Base-by-base conservation (phyloP, 1,140 invertebrate species). In the Heliconius hewitsoni region DNA sequence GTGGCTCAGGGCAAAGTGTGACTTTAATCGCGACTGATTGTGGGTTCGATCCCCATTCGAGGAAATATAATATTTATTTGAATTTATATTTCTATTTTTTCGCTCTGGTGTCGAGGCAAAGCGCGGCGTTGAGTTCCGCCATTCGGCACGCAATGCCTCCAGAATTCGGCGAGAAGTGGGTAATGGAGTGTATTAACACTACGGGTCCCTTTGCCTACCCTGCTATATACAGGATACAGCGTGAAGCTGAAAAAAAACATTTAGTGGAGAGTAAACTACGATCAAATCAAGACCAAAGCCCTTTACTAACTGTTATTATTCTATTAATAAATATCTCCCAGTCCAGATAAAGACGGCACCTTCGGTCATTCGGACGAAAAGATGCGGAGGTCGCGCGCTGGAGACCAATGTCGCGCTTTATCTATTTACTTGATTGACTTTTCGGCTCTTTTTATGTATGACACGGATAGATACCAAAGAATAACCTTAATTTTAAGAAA, bases 351-450 rank as follows among this genome's bases (percentile, higher is more conserved):
- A 27, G 71, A 34, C 52, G 71, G 71, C 72, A 72, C 60, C 78
- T 79, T 60, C 78, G 81, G 81, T 82, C 81, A 52, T 80, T 82
- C 76, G 78, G 70, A 77, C 76, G 60, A 78, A 74, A 71, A 80
- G 76, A 80, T 73, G 55, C 73, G 30, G 50, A 82, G 76, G 79
- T 82, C 81, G 73, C 46, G 23, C 46, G 71, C 79, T 82, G 77
- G 77, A 74, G 76, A 79, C 42, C 76, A 82, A 82, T 79, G 81
- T 82, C 81, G 71, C 4, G 39, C 77, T 52, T 76, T 79, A 82
- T 82, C 78, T 60, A 46, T 77, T 81, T 79, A 82, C 79, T 82
- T 76, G 72, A 79, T 82, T 79, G 78, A 82, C 78, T 74, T 71
- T 57, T 75, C 78, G 81, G 81, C 78, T 60, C 72, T 52, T 79